These are phyloP conservation scores for Dryoscopus gambensis DNA, from an alignment of 2,113 vertebrate species.

Conservation along the genomic window DNA sequence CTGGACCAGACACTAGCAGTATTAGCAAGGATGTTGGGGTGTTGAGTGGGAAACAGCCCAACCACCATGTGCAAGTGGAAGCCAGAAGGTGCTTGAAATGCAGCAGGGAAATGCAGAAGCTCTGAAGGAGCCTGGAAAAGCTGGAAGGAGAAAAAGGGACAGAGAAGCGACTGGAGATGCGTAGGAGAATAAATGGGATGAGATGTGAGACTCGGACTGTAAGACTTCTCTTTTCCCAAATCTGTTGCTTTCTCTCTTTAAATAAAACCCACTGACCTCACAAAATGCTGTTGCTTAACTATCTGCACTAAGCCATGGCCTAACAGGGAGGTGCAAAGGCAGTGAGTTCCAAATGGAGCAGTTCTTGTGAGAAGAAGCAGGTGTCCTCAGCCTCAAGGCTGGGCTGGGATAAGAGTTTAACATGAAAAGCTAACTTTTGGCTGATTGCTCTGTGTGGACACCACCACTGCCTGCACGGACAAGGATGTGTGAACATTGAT, in stretches of 20 bases:
- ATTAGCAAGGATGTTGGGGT: neutral
- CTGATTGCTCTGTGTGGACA: neutral
- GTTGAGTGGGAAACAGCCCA: neutral
- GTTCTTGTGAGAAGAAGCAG: neutral
- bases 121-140: neutral
- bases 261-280: neutral
- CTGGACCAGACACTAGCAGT: neutral
- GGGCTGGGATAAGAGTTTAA: neutral
- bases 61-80: rapidly evolving
- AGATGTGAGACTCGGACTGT: neutral
- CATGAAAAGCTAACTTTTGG: rapidly evolving
- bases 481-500: rapidly evolving
- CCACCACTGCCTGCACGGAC: rapidly evolving
- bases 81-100: neutral
- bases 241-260: neutral
- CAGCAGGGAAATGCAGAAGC: neutral
- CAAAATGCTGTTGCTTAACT: neutral
- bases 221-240: neutral
- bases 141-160: neutral
- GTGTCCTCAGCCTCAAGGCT: neutral
- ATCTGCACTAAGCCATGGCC: neutral
- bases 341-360: neutral
- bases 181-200: neutral
- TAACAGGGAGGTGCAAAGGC: neutral
- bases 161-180: neutral